Evolutionary conservation across 2,888 invertebrate species (phyloP), one percentile per base, ranked within the genome.

Genomic region (Litoditis marina): DNA sequence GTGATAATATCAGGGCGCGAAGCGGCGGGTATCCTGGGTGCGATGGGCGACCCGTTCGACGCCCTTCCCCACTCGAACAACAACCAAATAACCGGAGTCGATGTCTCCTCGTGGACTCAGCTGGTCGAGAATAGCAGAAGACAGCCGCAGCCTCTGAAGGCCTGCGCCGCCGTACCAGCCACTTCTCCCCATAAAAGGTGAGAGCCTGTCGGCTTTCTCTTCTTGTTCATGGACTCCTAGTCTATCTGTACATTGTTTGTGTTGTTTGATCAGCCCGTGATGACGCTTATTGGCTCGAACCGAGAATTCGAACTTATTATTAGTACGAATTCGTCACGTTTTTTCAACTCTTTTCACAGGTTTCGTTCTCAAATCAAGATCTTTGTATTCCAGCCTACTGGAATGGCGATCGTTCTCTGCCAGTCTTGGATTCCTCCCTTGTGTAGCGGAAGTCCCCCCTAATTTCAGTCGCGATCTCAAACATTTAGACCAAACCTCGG

Each of bases 391-490:
- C 30, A 63, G 61, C 49, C 56, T 71, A 1, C 47, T 73, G 8
- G 73, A 73, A 60, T 73, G 73, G 73, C 28, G 73, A 28, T 69
- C 71, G 2, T 52, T 71, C 11, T 65, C 73, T 3, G 71, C 73
- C 4, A 71, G 66, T 22, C 54, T 73, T 4, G 73, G 73, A 25
- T 69, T 73, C 42, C 68, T 69, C 7, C 71, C 71, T 1, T 39
- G 63, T 1, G 73, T 71, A 0, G 63, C 68, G 0, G 63, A 63
- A 53, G 72, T 74, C n/a, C 70, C 71, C 8, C 31, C 64, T 42
- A 76, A 74, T 52, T 82, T 80, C 64, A 94, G 94, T 78, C 90
- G 93, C 60, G 86, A 96, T 70, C 84, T 98, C 63, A 88, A 92
- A 66, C 94, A 98, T 85, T 87, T 98, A 47, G 98, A 98, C 83